Conservation (phyloP, 2,113 vertebrate species). For the Tetraodon nigroviridis region DNA sequence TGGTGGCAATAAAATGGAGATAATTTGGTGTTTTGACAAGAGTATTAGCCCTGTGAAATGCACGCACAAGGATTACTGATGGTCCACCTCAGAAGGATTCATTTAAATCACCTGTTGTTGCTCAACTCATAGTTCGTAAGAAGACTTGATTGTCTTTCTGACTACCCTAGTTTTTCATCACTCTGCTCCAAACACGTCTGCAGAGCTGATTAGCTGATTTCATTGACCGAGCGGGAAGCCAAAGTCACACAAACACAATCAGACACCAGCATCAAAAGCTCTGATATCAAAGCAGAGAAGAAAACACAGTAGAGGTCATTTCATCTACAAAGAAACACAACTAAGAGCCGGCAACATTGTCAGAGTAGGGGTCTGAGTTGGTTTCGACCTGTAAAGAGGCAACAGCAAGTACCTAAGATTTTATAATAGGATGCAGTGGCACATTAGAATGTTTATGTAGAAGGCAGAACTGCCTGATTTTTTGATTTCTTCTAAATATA, state of each 20-base stretch:
- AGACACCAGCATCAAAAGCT: constrained; percentile 37
- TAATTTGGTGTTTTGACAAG: constrained; percentile 47
- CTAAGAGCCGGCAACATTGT: constrained; percentile 24
- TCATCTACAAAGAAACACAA: constrained; percentile 31
- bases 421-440: no score
- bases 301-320: constrained; percentile 30
- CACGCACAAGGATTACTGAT: constrained; percentile 28
- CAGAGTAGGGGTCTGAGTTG: neutral
- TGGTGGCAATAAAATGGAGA: constrained; percentile 45
- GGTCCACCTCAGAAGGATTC: constrained; percentile 16
- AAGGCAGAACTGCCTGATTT: no score
- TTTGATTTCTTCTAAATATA: no score
- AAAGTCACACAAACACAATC: constrained; percentile 28
- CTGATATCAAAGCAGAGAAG: constrained; percentile 34
- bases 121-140: neutral
- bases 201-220: constrained; percentile 39
- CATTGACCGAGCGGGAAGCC: constrained; percentile 26
- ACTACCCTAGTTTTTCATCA: no score
- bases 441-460: no score
- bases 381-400: no score
- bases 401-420: no score
- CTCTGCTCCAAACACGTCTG: no score
- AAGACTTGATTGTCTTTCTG: no score
- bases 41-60: constrained; percentile 37
- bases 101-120: no score